Conservation (phyloP, 2,797 vertebrate species). For the Tragopan temminckii region DNA sequence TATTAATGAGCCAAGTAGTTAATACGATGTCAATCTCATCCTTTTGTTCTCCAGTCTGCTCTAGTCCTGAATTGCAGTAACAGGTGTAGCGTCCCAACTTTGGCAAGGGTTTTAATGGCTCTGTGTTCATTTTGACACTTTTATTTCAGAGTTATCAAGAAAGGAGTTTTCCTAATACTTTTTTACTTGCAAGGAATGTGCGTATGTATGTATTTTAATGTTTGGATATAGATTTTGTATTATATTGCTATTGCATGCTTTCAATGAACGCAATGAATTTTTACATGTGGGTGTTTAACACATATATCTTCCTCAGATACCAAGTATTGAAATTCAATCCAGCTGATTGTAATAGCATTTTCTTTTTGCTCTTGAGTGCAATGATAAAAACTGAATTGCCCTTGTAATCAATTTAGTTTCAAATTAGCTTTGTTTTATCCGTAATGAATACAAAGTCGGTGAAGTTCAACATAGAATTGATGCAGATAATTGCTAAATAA, state of each 20-base stretch:
- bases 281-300: neutral
- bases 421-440: neutral
- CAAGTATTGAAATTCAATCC: neutral
- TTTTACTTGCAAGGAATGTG: neutral
- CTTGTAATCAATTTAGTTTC: neutral
- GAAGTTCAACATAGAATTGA: neutral
- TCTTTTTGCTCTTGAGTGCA: neutral
- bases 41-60: conserved; percentile 8
- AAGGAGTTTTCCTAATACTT: neutral
- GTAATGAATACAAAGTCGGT: neutral
- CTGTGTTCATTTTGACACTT: neutral
- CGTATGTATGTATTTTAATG: neutral
- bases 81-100: conserved; percentile 36
- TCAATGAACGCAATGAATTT: neutral
- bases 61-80: conserved; percentile 29
- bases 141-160: neutral
- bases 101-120: neutral
- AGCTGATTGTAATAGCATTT: neutral
- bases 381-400: neutral
- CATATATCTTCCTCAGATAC: neutral
- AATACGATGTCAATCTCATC: neutral
- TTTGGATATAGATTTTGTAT: neutral
- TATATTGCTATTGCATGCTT: neutral
- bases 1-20: neutral
- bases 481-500: neutral